Percentiles rank a stretch among this genome's conserved stretches.
Evolutionary conservation across 1,140 invertebrate genomes (phyloP).

Genomic region (Cydia amplana): DNA sequence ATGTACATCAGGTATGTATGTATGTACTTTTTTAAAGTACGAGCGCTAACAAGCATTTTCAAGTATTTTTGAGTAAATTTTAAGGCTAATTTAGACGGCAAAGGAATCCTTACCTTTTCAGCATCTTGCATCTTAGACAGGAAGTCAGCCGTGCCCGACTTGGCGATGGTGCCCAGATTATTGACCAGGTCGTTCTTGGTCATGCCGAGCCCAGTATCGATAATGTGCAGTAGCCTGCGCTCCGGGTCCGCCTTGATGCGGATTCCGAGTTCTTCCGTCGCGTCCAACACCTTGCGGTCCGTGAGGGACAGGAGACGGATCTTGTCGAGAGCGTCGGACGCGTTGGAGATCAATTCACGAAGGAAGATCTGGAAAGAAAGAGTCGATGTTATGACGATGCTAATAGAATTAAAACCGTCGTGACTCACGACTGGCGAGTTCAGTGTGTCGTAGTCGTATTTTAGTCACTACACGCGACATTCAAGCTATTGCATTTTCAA

Average conservation of each 20-base stretch:
- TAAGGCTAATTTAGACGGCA: neutral
- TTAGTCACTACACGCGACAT: too few species aligned
- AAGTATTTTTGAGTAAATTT: too few species aligned
- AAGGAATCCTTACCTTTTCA: conserved; percentile 49
- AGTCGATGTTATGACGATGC: neutral
- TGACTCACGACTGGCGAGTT: too few species aligned
- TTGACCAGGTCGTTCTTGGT: conserved; percentile 96
- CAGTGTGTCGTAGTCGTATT: too few species aligned
- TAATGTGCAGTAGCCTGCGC: conserved; percentile 95
- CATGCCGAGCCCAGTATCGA: conserved; percentile 99
- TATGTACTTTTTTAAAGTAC: too few species aligned
- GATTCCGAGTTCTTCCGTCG: conserved; percentile 92
- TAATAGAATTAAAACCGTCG: too few species aligned
- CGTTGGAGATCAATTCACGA: conserved; percentile 98
- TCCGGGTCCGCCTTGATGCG: conserved; percentile 98
- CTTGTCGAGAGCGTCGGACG: conserved; percentile 97
- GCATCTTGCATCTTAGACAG: conserved; percentile 94
- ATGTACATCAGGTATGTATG: too few species aligned
- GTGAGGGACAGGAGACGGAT: conserved; percentile 96
- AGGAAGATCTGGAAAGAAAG: conserved; percentile 91
- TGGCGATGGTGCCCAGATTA: conserved; percentile 99
- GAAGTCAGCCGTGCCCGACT: conserved; percentile 99
- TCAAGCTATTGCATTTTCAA: too few species aligned
- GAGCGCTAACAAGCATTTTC: too few species aligned
- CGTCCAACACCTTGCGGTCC: conserved; percentile 87